phyloP scores from a whole-genome alignment of 2,797 vertebrate genomes.

The Sebastes cheni region DNA sequence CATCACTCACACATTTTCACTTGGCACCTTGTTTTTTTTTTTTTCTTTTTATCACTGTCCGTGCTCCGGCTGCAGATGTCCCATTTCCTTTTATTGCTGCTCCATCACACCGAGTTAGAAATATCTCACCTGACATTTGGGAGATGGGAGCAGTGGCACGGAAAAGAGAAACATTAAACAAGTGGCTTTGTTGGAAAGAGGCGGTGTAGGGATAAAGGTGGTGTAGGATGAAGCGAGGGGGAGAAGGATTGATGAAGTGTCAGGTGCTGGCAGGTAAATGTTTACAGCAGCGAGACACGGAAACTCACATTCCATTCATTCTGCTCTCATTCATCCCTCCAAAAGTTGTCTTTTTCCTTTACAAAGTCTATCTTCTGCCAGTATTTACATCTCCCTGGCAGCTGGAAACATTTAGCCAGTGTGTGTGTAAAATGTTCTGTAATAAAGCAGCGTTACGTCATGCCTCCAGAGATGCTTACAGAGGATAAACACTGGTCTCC shows the following conservation, averaged over 20 bases:
- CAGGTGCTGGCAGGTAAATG: conserved; percentile 53
- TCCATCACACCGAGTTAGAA: conserved; percentile 32
- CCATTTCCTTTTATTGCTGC: conserved; percentile 32
- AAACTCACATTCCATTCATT: conserved; percentile 64
- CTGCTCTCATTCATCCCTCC: conserved; percentile 49
- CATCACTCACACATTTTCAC: conserved; percentile 27
- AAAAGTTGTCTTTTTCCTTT: conserved; percentile 37
- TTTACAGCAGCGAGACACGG: conserved; percentile 49
- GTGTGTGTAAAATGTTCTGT: conserved; percentile 45
- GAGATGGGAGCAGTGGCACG: conserved; percentile 24
- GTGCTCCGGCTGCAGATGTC: conserved; percentile 24
- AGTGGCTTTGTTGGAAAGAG: conserved; percentile 15
- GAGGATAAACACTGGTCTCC: conserved; percentile 78
- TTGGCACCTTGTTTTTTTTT: neutral
- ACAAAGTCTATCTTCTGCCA: conserved; percentile 23
- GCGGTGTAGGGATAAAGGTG: neutral
- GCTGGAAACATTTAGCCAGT: conserved; percentile 58
- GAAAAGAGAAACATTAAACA: conserved; percentile 42
- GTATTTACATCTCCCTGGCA: conserved; percentile 57
- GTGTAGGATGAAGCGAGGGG: conserved; percentile 1
- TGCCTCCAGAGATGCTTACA: conserved; percentile 75
- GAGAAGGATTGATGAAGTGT: conserved; percentile 49
- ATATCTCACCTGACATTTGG: conserved; percentile 51
- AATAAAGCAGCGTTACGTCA: conserved; percentile 75
- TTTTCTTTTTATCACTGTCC: neutral